phyloP scores from a whole-genome alignment of 1,140 invertebrate genomes.

The Drosophila erecta region DNA sequence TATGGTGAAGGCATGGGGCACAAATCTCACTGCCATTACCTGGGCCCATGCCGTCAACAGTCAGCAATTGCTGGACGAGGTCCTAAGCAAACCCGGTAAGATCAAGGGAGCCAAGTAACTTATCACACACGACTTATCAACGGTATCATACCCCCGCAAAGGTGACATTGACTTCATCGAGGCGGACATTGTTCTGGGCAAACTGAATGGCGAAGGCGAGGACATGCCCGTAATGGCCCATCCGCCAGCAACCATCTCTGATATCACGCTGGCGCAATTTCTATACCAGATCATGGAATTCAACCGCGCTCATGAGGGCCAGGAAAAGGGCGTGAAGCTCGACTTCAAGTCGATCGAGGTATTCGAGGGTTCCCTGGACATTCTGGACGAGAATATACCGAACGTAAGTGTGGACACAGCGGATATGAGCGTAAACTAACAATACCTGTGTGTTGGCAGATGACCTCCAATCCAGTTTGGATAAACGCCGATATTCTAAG shows the following conservation, averaged over 20 bases:
- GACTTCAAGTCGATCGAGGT: constrained; percentile 94
- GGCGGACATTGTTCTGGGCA: constrained; percentile 93
- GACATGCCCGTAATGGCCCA: constrained; percentile 94
- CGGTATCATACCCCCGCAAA: constrained; percentile 72
- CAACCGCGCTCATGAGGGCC: constrained; percentile 76
- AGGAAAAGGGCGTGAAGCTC: constrained; percentile 91
- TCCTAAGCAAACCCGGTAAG: constrained; percentile 85
- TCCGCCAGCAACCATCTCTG: constrained; percentile 90
- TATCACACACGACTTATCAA: no score
- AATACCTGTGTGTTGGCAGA: constrained; percentile 81
- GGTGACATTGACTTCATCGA: constrained; percentile 91
- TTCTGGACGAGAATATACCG: constrained; percentile 85
- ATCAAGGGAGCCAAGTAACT: constrained; percentile 19
- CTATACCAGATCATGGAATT: constrained; percentile 86
- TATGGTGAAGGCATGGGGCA: constrained; percentile 48
- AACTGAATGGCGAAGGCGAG: constrained; percentile 85
- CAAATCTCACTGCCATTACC: constrained; percentile 90
- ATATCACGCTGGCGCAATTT: constrained; percentile 91
- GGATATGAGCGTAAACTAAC: background rate
- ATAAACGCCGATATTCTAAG: constrained; percentile 94
- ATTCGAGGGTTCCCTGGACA: constrained; percentile 88
- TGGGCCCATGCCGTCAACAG: constrained; percentile 95
- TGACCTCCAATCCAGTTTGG: constrained; percentile 91
- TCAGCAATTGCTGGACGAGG: constrained; percentile 86
- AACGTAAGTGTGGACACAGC: constrained; percentile 33